Conservation (phyloP, 2,797 vertebrate species). For the Oreonectes daqikongensis region DNA sequence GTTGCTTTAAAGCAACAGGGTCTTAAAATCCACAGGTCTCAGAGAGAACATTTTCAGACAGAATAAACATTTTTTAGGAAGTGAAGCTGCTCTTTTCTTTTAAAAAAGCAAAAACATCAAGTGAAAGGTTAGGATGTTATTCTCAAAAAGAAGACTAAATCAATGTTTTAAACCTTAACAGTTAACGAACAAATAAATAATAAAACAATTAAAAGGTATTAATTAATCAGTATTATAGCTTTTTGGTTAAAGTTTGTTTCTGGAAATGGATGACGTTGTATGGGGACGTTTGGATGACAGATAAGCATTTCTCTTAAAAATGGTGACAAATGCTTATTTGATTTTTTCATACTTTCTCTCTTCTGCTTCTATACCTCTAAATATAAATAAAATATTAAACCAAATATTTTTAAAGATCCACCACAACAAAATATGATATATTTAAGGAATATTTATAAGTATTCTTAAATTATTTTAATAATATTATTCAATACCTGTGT, state of each 20-base stretch:
- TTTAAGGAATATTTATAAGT: neutral
- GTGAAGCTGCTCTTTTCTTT: neutral
- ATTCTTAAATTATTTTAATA: neutral
- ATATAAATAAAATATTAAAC: neutral
- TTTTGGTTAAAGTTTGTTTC: neutral
- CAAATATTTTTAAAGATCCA: neutral
- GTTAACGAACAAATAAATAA: no score
- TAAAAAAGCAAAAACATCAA: neutral
- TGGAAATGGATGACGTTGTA: neutral
- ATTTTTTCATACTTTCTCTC: neutral
- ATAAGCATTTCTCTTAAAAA: no score
- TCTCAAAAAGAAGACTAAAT: neutral
- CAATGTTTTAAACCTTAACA: neutral
- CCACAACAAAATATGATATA: neutral
- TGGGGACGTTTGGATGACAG: neutral
- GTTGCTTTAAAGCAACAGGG: slow-evolving; percentile 2
- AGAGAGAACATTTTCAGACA: neutral
- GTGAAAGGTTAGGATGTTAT: neutral
- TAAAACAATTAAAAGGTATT: no score
- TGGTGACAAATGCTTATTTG: neutral
- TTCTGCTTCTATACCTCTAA: neutral
- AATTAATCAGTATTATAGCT: neutral
- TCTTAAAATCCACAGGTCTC: neutral
- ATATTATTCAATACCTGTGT: neutral
- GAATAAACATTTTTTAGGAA: neutral